A percentile compares a stretch with the other conserved stretches of the same genome.
Evolutionary conservation across 2,113 vertebrate species (phyloP).

Genomic region (Petromus typicus): DNA sequence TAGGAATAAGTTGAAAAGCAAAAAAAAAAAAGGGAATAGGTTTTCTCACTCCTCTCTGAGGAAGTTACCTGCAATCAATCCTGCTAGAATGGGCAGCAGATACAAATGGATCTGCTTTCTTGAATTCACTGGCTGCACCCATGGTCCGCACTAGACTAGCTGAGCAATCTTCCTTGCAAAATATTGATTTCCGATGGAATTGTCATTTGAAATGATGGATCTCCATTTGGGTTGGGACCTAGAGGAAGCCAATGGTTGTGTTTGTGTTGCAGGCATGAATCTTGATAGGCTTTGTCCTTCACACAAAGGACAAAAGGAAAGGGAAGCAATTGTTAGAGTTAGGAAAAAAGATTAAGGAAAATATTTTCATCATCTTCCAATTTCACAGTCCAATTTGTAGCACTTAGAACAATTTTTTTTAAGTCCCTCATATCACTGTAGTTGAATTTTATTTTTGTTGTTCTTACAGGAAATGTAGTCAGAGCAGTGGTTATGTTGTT

Average conservation of each 20-base stretch:
- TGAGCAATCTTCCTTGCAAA: constrained; percentile 73
- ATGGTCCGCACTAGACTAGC: constrained; percentile 23
- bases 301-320: constrained; percentile 70
- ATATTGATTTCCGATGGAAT: constrained; percentile 81
- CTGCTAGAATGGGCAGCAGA: constrained; percentile 44
- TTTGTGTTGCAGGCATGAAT: constrained; percentile 72
- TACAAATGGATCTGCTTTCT: constrained; percentile 71
- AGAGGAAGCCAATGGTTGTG: constrained; percentile 58
- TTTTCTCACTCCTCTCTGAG: constrained; percentile 25
- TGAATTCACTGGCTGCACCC: constrained; percentile 65
- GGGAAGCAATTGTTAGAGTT: constrained; percentile 47
- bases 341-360: constrained; percentile 59
- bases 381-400: constrained; percentile 45
- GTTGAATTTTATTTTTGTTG: neutral
- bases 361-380: constrained; percentile 61
- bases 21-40: constrained; percentile 50
- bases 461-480: neutral
- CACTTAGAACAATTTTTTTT: constrained; percentile 20
- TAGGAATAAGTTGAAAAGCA: constrained; percentile 53
- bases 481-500: neutral
- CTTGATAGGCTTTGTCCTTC: constrained; percentile 77
- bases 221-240: constrained; percentile 70
- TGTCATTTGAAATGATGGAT: constrained; percentile 81
- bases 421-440: neutral
- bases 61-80: constrained; percentile 71